Base-by-base conservation (phyloP, 2,797 vertebrate species). In the Loris lydekkerianus region DNA sequence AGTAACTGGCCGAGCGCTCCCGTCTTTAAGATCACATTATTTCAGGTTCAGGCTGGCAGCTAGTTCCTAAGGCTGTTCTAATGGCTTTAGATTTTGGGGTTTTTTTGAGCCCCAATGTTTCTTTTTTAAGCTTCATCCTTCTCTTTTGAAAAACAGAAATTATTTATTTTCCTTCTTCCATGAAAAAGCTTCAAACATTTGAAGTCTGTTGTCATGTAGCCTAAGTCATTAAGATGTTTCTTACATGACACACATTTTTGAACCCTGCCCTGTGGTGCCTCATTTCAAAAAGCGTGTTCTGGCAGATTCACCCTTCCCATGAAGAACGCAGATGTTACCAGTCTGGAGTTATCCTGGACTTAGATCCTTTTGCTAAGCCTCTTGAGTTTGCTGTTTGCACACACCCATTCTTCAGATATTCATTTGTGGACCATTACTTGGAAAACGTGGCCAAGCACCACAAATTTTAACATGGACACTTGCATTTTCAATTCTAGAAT, bases 401-500 rank as follows among this genome's bases (percentile, higher is more conserved):
- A 11, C 17, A 11, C 23, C 78, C 1, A 15, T 80, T 81, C 82
- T 84, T 97, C 63, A 90, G 29, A 43, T 75, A 10, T 9, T 37
- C 10, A 3, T 18, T 49, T 25, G 11, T 63, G 72, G 61, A 69
- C 10, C 7, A 58, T 31, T 27, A 13, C 46, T 89, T 61, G 43
- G 86, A 58, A 87, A 78, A 49, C 37, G n/a, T 56, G 56, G 25
- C 49, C 29, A 37, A 25, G 8, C n/a, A 10, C 6, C 56, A 63
- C 14, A 58, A 8, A 40, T 69, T 60, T 29, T 82, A 85, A 91
- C 23, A 31, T 70, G 90, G 17, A 0, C 37, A 10, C 56, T 81
- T 96, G 96, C 0, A 17, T 91, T 97, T 98, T 96, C 31, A 92
- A 98, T 61, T 97, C 78, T 90, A 99, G 99, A 98, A 99, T 99